phyloP scores from a whole-genome alignment of 92 coral and sea anemone genomes.

The Parazoanthus swiftii region DNA sequence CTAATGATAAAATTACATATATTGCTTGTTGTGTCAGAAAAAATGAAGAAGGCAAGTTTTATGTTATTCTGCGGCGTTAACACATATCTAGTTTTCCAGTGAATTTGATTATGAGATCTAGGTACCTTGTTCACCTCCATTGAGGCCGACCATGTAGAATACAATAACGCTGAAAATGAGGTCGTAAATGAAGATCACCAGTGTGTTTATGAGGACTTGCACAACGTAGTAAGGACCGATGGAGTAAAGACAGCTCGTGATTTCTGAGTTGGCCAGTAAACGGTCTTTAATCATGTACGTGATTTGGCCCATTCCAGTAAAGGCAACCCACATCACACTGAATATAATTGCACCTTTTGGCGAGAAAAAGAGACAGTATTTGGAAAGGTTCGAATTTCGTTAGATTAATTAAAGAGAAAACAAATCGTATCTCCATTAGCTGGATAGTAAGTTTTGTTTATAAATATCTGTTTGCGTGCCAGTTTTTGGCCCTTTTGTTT shows the following conservation, averaged over 20 bases:
- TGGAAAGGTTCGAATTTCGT: too few species aligned
- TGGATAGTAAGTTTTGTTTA: too few species aligned
- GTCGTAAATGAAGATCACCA: constrained; percentile 26
- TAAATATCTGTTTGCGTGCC: too few species aligned
- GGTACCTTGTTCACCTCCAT: constrained; percentile 33
- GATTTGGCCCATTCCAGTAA: not conserved
- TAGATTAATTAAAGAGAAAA: too few species aligned
- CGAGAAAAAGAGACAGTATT: not conserved
- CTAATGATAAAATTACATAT: too few species aligned
- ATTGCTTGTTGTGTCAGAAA: too few species aligned
- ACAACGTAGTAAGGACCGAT: constrained; percentile 44
- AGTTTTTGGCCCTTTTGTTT: too few species aligned
- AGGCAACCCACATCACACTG: not conserved
- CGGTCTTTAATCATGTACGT: constrained; percentile 34
- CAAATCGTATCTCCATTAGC: too few species aligned
- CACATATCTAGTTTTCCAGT: too few species aligned
- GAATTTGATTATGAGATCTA: too few species aligned
- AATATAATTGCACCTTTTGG: not conserved
- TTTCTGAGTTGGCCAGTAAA: constrained; percentile 33
- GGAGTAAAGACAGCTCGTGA: constrained; percentile 31
- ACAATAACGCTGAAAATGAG: constrained; percentile 21
- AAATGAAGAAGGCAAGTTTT: too few species aligned
- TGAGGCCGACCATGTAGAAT: constrained; percentile 32
- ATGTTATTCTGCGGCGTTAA: too few species aligned
- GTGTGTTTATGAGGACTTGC: constrained; percentile 23